Base-by-base conservation (phyloP, 2,113 vertebrate species). In the Rostratula benghalensis region DNA sequence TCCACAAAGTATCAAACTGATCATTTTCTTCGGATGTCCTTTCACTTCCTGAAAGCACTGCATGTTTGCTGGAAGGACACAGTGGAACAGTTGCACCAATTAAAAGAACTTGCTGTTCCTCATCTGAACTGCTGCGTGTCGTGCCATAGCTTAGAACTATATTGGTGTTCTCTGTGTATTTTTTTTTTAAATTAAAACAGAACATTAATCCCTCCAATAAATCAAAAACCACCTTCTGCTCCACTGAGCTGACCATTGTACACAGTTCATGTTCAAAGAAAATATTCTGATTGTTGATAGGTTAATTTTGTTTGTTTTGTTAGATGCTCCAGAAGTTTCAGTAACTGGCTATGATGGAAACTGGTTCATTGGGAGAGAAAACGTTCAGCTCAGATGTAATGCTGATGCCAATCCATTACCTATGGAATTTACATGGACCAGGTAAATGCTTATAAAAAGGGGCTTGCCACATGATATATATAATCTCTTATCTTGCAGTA, bases 401-500 rank as follows among this genome's bases (percentile, higher is more conserved):
- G 99, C 99, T 96, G 98, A 98, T 97, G 99, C 99, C 94, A 99
- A 99, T 97, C 99, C 99, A 71, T 98, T 98, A 51, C 98, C 98
- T 25, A 97, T 97, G 93, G 97, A 98, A 81, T 98, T 98, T 90
- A 97, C 95, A 18, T 99, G 99, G 99, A 98, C 93, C 97, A 99
- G 99, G 99, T 99, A 98, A 98, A 97, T 94, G 71, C 65, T 91
- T 85, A 28, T 65, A 25, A 54, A 50, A 91, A 93, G 31, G 12
- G 30, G 8, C 16, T 78, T 94, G 25, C 6, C 46, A 24, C 7
- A 4, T 56, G 27, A 31, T 39, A 39, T 39, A 39, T 71, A 9
- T 43, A 12, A 68, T 39, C 16, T 25, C 27, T 57, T 65, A 46
- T 13, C 6, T 84, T 57, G 53, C 18, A 30, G 24, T 48, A 74